These are phyloP conservation scores for Halictus quadricinctus DNA, from an alignment of 2,888 invertebrate genomes.

Conservation along the genomic window DNA sequence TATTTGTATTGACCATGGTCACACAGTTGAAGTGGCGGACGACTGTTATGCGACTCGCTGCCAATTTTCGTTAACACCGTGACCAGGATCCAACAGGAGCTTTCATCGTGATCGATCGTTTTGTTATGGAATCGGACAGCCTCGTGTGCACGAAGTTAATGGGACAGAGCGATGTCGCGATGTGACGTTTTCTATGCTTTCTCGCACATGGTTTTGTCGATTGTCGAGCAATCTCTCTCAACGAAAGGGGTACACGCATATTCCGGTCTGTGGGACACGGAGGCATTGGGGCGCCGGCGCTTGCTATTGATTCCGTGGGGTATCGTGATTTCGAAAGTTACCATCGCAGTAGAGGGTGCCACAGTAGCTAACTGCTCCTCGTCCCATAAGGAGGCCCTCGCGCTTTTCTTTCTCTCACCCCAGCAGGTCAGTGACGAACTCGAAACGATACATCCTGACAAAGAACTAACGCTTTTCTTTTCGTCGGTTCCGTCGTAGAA, in stretches of 20 bases:
- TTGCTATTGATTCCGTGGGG: conserved; percentile 78
- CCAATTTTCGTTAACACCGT: background rate
- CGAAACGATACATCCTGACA: conserved; percentile 40
- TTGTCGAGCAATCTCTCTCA: conserved; percentile 52
- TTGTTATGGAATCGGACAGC: background rate
- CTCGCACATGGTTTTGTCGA: conserved; percentile 41
- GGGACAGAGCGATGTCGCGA: background rate
- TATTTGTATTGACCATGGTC: background rate
- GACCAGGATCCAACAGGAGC: background rate
- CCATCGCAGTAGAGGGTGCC: conserved; percentile 78
- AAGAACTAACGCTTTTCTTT: background rate
- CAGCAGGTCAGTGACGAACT: conserved; percentile 78
- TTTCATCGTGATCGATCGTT: background rate
- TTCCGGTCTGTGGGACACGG: conserved; percentile 61
- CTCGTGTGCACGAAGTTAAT: background rate
- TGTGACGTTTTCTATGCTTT: background rate
- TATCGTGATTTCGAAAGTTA: conserved; percentile 77
- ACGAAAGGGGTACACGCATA: conserved; percentile 58
- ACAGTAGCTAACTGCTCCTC: conserved; percentile 79
- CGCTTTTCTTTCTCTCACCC: conserved; percentile 73
- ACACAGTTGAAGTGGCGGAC: background rate
- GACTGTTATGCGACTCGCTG: background rate
- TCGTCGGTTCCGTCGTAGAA: background rate
- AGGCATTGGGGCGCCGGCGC: conserved; percentile 76
- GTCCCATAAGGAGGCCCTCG: conserved; percentile 77